Percentiles rank a stretch among this genome's conserved stretches.
These are phyloP conservation scores for Plecturocebus donacophilus DNA, from an alignment of 2,113 vertebrate genomes.

Conservation along the genomic window DNA sequence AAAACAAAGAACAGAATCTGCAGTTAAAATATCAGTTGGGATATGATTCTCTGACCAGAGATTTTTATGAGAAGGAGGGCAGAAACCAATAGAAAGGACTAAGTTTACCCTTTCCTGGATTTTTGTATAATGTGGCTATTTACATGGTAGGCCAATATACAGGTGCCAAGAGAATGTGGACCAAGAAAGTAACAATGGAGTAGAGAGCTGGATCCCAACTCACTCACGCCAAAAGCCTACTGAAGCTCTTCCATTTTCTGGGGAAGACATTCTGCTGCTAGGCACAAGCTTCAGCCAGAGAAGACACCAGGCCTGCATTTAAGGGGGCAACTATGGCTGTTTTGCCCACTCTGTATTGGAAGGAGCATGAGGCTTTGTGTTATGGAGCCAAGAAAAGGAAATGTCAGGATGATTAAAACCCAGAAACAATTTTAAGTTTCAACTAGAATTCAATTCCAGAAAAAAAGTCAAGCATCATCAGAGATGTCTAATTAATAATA, in stretches of 20 bases:
- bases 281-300: background rate
- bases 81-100: background rate
- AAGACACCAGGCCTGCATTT: background rate
- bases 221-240: background rate
- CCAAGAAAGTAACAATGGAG: background rate
- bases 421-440: background rate
- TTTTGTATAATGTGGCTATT: background rate
- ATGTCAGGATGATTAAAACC: background rate
- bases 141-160: background rate
- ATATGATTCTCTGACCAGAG: background rate
- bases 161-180: background rate
- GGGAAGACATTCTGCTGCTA: background rate
- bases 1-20: background rate
- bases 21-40: background rate
- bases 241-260: background rate
- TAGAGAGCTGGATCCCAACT: background rate
- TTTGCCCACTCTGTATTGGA: background rate
- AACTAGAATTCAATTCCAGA: background rate
- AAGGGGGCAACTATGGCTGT: background rate
- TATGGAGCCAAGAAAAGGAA: background rate
- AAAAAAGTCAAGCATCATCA: background rate
- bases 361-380: background rate
- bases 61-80: background rate
- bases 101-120: background rate
- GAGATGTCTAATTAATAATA: conserved; percentile 19